These are phyloP conservation scores for Tridacna crocea DNA, from an alignment of 2,888 invertebrate genomes.

Conservation along the genomic window DNA sequence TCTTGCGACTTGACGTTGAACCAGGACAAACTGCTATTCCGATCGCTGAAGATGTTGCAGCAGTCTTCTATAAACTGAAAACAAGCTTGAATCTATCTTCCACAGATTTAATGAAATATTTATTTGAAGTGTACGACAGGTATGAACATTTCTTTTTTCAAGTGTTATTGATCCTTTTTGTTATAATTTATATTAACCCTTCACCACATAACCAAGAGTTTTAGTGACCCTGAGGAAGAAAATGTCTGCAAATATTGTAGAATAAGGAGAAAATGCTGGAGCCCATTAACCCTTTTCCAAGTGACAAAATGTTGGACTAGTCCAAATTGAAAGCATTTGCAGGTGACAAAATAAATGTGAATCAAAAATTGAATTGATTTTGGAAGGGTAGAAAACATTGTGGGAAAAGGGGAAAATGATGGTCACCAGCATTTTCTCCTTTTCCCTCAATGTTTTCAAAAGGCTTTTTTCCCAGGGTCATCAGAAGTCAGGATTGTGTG, in stretches of 20 bases:
- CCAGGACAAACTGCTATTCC: conserved; percentile 42
- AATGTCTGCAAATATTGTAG: too few relatives aligned
- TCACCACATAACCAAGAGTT: neutral
- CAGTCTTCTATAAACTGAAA: conserved; percentile 45
- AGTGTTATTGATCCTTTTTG: neutral
- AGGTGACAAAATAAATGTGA: too few relatives aligned
- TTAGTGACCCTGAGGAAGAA: too few relatives aligned
- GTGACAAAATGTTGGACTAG: too few relatives aligned
- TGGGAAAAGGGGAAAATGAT: neutral
- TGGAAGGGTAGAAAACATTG: neutral
- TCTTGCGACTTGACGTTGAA: conserved; percentile 37
- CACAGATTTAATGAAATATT: conserved; percentile 43
- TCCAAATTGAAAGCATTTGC: too few relatives aligned
- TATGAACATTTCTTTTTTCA: neutral
- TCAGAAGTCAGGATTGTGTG: too few relatives aligned
- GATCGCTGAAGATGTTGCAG: conserved; percentile 34
- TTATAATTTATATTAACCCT: neutral
- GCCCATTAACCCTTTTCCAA: too few relatives aligned
- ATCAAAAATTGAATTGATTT: too few relatives aligned
- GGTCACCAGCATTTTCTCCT: neutral
- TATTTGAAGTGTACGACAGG: conserved; percentile 45
- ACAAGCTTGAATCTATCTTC: conserved; percentile 29
- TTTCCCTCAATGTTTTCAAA: neutral
- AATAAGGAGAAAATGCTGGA: neutral
- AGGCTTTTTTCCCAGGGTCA: too few relatives aligned